Evolutionary conservation across 2,797 vertebrate species (phyloP), one percentile per base, ranked within the genome.

Genomic region (Nasua narica): DNA sequence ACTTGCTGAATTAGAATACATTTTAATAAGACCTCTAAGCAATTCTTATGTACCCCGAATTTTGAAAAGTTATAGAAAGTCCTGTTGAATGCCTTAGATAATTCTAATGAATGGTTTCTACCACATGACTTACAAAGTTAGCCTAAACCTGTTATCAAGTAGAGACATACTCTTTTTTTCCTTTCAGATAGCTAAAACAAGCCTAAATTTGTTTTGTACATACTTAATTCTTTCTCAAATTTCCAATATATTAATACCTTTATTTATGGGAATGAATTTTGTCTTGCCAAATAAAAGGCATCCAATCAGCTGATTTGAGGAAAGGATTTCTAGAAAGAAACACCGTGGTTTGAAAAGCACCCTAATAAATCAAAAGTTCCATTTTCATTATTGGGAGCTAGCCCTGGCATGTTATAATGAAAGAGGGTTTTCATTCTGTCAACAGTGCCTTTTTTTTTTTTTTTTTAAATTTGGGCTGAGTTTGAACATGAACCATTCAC

Each of bases 321-420:
- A 52, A 70, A 77, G 46, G 2, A 15, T 85, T 86, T n/a, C 72
- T 76, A 81, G 94, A 87, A 91, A 96, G 87, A 79, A 93, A 40
- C 18, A 86, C n/a, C 8, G 7, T 43, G 18, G 21, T 58, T 93
- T 84, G 69, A 19, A 95, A 94, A 91, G 37, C 19, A 78, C 8
- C 35, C 7, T 78, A 18, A 74, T 11, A 32, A 91, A 54, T 37
- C 29, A 11, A 85, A 92, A 87, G 21, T n/a, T 87, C 40, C 70
- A 32, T 54, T 95, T 35, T 54, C 27, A 74, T 54, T 85, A 27
- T 37, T 43, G 46, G 74, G 21, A 58, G 19, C 43, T 83, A 58
- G 27, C 5, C 12, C 27, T 85, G 29, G 58, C 3, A 5, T 83
- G 35, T n/a, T 81, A 15, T 40, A 94, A 87, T 52, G 70, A 92